These are phyloP conservation scores for Phalacrocorax carbo DNA, from an alignment of 2,113 vertebrate species.

Conservation along the genomic window DNA sequence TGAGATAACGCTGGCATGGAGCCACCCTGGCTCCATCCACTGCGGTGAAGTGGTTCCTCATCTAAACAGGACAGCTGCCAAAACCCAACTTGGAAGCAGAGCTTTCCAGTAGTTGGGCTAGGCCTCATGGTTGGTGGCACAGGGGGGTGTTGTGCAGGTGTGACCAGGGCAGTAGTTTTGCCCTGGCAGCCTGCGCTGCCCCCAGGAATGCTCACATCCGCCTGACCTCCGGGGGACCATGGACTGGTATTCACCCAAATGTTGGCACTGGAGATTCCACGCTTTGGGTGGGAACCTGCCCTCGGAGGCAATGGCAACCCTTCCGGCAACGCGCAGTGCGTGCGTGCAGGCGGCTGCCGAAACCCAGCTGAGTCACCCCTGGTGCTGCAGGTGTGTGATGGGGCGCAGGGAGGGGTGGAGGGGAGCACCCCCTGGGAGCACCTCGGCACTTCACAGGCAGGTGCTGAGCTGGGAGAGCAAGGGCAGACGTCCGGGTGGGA, in stretches of 20 bases:
- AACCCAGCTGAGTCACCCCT: neutral
- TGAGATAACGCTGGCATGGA: neutral
- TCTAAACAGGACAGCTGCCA: neutral
- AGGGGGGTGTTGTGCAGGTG: accelerated
- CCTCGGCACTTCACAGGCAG: accelerated
- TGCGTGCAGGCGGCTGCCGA: neutral
- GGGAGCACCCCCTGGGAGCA: neutral
- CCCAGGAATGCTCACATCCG: no score
- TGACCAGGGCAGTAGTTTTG: neutral
- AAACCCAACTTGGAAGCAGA: neutral
- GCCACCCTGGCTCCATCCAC: neutral
- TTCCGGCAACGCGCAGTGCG: neutral
- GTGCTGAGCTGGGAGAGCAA: neutral
- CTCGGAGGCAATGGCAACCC: neutral
- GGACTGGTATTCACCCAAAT: accelerated
- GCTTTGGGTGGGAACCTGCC: neutral
- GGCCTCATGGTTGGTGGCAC: neutral
- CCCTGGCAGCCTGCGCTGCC: neutral
- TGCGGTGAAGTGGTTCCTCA: neutral
- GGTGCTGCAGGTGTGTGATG: neutral
- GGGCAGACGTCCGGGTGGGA: neutral
- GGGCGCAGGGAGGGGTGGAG: accelerated
- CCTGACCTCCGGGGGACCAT: accelerated
- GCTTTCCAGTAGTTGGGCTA: neutral
- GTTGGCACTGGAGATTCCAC: neutral